A percentile compares a stretch with the other conserved stretches of the same genome.
Conservation (phyloP, 2,888 invertebrate species). For the Dusona sp. region DNA sequence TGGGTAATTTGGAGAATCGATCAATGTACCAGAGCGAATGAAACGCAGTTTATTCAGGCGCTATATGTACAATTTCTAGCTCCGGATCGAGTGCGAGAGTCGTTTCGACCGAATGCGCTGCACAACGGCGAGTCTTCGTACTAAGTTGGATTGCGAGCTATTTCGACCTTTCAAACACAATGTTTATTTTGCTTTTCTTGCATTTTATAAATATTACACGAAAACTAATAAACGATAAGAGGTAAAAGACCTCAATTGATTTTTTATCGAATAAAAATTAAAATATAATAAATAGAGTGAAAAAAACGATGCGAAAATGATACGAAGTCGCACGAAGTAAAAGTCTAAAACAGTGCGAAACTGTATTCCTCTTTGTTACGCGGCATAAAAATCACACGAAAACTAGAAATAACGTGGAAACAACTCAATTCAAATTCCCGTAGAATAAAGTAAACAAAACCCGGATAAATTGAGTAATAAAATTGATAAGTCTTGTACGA, state of each 20-base stretch:
- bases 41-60: background rate
- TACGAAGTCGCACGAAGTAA: background rate
- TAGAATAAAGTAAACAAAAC: background rate
- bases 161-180: background rate
- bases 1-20: no score
- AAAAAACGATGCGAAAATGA: background rate
- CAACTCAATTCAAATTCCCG: background rate
- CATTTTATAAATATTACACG: background rate
- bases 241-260: background rate
- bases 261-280: background rate
- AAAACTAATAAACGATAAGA: background rate
- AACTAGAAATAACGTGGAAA: background rate
- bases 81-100: background rate
- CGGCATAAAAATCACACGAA: background rate
- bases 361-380: background rate
- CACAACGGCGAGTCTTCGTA: background rate
- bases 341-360: background rate
- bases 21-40: background rate
- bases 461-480: background rate
- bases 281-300: background rate
- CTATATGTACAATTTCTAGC: background rate
- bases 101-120: background rate
- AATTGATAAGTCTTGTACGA: background rate
- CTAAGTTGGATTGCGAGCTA: background rate
- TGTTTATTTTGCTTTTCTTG: background rate